Percentiles rank a stretch among this genome's conserved stretches.
phyloP scores from a whole-genome alignment of 2,113 vertebrate genomes.

The Tragulus kanchil region DNA sequence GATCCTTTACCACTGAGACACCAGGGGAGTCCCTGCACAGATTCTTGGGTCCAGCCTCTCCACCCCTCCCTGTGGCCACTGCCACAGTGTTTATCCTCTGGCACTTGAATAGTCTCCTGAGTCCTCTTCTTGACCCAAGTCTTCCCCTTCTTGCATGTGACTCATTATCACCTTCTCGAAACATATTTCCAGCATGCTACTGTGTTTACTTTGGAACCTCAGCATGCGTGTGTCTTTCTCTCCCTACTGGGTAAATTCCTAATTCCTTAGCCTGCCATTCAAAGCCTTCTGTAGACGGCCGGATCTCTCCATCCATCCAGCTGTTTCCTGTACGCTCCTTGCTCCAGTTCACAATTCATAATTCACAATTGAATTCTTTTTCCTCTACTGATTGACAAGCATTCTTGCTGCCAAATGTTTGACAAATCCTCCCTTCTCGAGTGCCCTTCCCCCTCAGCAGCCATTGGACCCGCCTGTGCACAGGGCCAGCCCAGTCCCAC shows the following conservation, averaged over 20 bases:
- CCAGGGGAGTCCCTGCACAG: not conserved
- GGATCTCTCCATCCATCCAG: not conserved
- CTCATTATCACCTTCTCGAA: not conserved
- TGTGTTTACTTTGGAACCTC: conserved; percentile 4
- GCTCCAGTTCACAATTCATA: conserved; percentile 2
- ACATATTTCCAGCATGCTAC: not conserved
- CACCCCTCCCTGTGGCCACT: not conserved
- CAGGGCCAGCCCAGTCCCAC: not conserved
- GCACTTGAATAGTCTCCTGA: not conserved
- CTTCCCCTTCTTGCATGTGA: not conserved
- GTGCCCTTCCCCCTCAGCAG: not conserved
- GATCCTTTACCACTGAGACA: too few species aligned
- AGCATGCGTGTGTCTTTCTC: not conserved
- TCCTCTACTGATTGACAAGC: not conserved
- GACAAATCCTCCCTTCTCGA: not conserved
- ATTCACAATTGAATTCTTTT: not conserved
- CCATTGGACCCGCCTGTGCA: not conserved
- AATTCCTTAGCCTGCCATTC: not conserved
- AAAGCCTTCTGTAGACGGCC: not conserved
- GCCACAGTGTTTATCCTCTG: not conserved
- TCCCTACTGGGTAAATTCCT: conserved; percentile 32
- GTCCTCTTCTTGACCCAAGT: not conserved
- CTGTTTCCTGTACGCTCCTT: not conserved
- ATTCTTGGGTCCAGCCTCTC: not conserved
- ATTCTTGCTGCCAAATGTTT: not conserved